phyloP scores from a whole-genome alignment of 2,888 invertebrate genomes.

The Alsophila aescularia region DNA sequence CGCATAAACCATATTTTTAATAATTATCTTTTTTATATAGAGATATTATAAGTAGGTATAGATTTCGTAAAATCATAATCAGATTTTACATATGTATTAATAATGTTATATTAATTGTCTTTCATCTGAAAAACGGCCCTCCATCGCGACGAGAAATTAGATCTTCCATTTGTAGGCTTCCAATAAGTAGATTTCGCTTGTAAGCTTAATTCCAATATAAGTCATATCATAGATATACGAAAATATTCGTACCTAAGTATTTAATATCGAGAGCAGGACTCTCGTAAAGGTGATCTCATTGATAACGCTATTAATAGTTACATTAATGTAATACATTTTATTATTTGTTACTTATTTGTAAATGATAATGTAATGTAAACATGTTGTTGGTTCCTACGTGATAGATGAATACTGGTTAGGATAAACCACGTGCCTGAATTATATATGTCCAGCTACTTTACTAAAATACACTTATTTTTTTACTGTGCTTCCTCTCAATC shows the following conservation, averaged over 20 bases:
- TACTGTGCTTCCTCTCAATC: no score
- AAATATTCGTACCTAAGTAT: background rate
- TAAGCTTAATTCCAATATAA: conserved; percentile 7
- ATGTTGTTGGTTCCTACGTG: background rate
- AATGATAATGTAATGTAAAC: background rate
- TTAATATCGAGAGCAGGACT: background rate
- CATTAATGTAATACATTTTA: background rate
- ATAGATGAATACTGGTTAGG: background rate
- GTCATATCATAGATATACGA: background rate
- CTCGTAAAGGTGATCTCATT: background rate
- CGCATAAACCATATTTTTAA: no score
- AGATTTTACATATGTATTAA: no score
- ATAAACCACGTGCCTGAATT: background rate
- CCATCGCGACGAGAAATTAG: background rate
- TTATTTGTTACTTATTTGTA: background rate
- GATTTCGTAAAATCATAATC: no score
- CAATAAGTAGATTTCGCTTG: conserved; percentile 28
- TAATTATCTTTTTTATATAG: no score
- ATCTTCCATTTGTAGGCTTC: conserved; percentile 5
- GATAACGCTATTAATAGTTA: background rate
- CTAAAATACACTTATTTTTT: no score
- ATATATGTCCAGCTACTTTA: background rate
- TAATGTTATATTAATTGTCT: no score
- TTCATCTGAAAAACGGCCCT: no score
- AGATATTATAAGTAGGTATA: no score